Evolutionary conservation across 2,797 vertebrate genomes (phyloP), one percentile per base, ranked within the genome.

Genomic region (Sebastolobus altivelis): DNA sequence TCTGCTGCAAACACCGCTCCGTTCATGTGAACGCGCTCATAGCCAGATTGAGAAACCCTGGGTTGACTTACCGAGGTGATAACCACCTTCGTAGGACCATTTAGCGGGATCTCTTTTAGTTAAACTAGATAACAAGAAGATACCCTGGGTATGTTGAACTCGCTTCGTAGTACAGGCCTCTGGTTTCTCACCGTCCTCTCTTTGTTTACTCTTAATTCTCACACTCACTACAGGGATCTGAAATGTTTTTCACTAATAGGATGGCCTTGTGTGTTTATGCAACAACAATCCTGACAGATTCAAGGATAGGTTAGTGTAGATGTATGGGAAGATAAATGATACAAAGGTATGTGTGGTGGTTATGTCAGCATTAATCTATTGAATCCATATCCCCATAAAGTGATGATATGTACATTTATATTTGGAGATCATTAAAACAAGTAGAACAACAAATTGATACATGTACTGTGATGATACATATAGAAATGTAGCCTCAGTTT

Each of bases 231-330:
- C 58, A 38, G 58, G 10, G 16, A 80, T 72, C 75, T 37, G 11
- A 33, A 22, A 59, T 18, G 35, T 43, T 56, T 77, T 22, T 25
- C 31, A 40, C 31, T 43, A 58, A 78, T 20, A 35, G 20, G 29
- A 61, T 58, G 58, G 46, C 35, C n/a, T 43, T 43, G 52, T 29
- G 22, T 81, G 60, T 55, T 61, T 52, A 52, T 56, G 13, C 10
- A 61, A 20, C 62, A 27, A 13, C 22, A 49, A n/a, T 35, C 25
- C 8, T 54, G 31, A 59, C 56, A 25, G 8, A 31, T 54, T 55
- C 54, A 54, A 59, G 46, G 56, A 68, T 46, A 33, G 12, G 10
- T 52, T 3, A 4, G 3, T 59, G 65, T 60, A 38, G 22, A 70
- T 58, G 22, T 10, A 37, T 29, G n/a, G 29, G 16, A n/a, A 61